Conservation (phyloP, 2,888 invertebrate genomes). For the Anodontia alba region DNA sequence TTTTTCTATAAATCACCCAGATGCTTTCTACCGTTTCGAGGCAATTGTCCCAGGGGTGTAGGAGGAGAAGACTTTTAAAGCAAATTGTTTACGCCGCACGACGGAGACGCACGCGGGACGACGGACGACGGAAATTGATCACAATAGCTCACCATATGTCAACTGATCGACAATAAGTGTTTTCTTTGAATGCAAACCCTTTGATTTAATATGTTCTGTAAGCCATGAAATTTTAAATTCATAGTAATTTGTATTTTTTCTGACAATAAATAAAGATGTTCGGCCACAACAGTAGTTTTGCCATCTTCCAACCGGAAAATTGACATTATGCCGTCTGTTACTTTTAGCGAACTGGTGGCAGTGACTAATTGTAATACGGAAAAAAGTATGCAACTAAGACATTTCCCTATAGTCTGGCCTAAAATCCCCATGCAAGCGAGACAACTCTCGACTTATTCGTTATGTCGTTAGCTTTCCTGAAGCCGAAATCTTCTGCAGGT, state of each 20-base stretch:
- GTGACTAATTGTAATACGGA: conserved; percentile 43
- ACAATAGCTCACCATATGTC: conserved; percentile 11
- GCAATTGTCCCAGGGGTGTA: no score
- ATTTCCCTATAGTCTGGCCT: conserved; percentile 43
- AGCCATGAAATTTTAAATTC: conserved; percentile 27
- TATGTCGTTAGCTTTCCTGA: no score
- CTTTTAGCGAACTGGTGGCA: conserved; percentile 39
- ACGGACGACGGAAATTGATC: no score
- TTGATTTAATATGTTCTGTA: not conserved
- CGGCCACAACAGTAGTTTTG: conserved; percentile 31
- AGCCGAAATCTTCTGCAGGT: no score
- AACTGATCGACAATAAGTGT: no score
- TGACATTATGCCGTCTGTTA: conserved; percentile 44
- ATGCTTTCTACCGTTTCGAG: no score
- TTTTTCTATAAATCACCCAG: no score
- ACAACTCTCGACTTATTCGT: no score
- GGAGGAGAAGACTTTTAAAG: no score
- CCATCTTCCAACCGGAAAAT: conserved; percentile 28
- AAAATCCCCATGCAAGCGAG: conserved; percentile 28
- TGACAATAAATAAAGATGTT: conserved; percentile 45
- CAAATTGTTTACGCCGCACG: no score
- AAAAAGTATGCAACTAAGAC: conserved; percentile 35
- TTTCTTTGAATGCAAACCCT: no score
- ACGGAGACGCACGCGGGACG: no score
- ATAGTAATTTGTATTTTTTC: conserved; percentile 16